Base-by-base conservation (phyloP, 2,113 vertebrate genomes). In the Onychostoma macrolepis region DNA sequence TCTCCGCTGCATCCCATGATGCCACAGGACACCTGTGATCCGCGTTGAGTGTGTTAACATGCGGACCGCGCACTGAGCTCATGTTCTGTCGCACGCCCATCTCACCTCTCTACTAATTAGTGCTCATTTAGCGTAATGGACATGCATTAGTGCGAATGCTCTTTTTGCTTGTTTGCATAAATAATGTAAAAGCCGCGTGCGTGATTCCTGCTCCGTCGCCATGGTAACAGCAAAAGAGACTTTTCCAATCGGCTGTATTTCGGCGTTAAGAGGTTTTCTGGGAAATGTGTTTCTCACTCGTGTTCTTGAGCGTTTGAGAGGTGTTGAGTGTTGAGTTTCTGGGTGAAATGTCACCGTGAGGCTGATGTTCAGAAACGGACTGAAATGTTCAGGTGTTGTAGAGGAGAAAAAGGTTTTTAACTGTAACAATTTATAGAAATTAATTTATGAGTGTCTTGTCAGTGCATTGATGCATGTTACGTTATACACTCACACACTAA, bases 281-380 rank as follows among this genome's bases (percentile, higher is more conserved):
- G 69, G 69, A 72, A 38, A 38, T 76, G 71, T 43, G 71, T 74
- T 74, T 74, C 61, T 65, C 61, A 65, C 61, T 28, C 11, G 6
- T 67, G 63, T 67, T 30, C 63, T 67, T 67, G 69, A 38, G 69
- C 8, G 30, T 9, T 21, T 1, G 30, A 71, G 6, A 71, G 33
- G 33, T n/a, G n/a, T n/a, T n/a, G n/a, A n/a, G n/a, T n/a, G n/a
- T n/a, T n/a, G 65, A 30, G 15, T 2, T 72, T 72, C 17, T 72
- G 67, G 67, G 67, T 71, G 33, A 38, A 4, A 38, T 36, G 67
- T 71, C 69, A 38, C 0, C 0, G 63, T 6, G 26, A 26, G 28
- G 12, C 12, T 30, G 17, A 36, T 36, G 67, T 36, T 21, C 67
- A 19, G 28, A 33, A 8, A 17, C 15, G 4, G 33, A 2, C 33